Base-by-base conservation (phyloP, 1,140 invertebrate genomes). In the Ganaspis sp. region DNA sequence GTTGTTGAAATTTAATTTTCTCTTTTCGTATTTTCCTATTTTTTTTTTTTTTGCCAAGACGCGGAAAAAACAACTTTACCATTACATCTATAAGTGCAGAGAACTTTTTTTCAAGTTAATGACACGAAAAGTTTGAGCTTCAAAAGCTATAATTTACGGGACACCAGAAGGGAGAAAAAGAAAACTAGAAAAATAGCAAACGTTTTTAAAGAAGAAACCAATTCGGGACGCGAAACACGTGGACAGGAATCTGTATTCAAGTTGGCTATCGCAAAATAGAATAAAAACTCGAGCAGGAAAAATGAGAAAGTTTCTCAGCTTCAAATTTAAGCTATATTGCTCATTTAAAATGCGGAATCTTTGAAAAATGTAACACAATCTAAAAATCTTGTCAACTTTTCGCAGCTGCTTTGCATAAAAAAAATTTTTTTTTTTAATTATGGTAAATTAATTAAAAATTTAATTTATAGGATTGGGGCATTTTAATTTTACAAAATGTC, bases 211-310 rank as follows among this genome's bases (percentile, higher is more conserved):
- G 21, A 17, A 34, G 26, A 64, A 64, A 29, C 58, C 58, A 64
- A 64, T 64, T 64, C 26, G 8, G 58, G 15, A 64, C 12, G 26
- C 58, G 58, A 64, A 64, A 26, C 58, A 64, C 58, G 58, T 64
- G 58, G 58, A 34, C 58, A 64, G 23, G 12, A 64, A 64, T 34
- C 58, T 64, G 26, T 34, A 34, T 64, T 64, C 26, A 64, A 29
- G 23, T 64, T 34, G 58, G 58, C 26, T 11, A 64, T 12, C 58
- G 11, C 58, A 29, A 64, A 64, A 64, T 34, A n/a, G 23, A 29
- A 64, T 64, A 29, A 64, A 64, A 64, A 34, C 23, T 12, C 17
- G 4, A 15, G 4, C 4, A n/a, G 23, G 4, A 64, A 64, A 64
- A 29, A 15, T 29, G 6, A 64, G 15, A 29, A 64, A 58, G 19